Evolutionary conservation across 2,113 vertebrate genomes (phyloP), one percentile per base, ranked within the genome.

Genomic region (Colius striatus): DNA sequence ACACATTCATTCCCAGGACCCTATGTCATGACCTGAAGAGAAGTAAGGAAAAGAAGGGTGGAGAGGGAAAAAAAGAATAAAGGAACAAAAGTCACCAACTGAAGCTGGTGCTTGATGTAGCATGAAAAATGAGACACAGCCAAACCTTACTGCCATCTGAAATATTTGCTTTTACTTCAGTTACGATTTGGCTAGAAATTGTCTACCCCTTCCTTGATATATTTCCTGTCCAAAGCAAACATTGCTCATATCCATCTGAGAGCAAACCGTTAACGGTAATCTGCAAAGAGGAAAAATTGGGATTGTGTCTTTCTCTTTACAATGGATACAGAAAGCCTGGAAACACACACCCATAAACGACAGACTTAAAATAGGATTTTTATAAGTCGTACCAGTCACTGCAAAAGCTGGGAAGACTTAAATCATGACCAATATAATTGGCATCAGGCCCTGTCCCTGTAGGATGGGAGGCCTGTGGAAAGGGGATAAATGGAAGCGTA

Each of bases 191-290:
- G 23, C 83, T 57, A 78, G 45, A 90, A 92, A 72, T n/a, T 21
- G n/a, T 50, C 72, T 92, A 34, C 25, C 3, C 57, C 13, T 45
- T 90, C 79, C 76, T 68, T 62, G 17, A 50, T 66, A 36, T 17
- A 81, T 65, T 68, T 81, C 45, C 83, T 54, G 29, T 90, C 57
- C 65, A 95, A 94, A 71, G 53, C 57, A 92, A 96, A 94, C 27
- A 77, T 6, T 10, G 1, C 57, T 84, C 21, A 23, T 19, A 84
- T 15, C n/a, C 63, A 72, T 82, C 23, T 79, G 73, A 89, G 47
- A 92, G 38, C 38, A 87, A 91, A 86, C 25, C 53, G 10, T 71
- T 71, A 93, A 90, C 0, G 0, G 84, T 43, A 71, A 85, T n/a
- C 41, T 54, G 55, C 55, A 83, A 85, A 74, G 60, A 48, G 10